Evolutionary conservation across 2,888 invertebrate genomes (phyloP), one percentile per base, ranked within the genome.

Genomic region (Clepsis dumicolana): DNA sequence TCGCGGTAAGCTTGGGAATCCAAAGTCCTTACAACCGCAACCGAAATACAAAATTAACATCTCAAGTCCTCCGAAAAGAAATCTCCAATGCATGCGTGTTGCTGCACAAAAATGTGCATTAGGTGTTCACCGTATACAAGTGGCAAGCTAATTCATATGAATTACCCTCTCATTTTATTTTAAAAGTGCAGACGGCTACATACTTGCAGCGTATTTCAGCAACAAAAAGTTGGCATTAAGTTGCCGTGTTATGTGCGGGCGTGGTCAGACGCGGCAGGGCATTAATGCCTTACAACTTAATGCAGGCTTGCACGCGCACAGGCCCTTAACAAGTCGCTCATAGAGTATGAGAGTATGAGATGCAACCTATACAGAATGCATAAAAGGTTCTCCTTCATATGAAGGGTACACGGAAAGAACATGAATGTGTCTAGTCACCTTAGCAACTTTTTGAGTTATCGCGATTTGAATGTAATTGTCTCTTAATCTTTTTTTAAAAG

Each of bases 271-370:
- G 75, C 87, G 85, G 77, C 77, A 83, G 80, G 86, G 91, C 90
- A 89, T 90, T 90, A 91, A 91, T 91, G 86, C 84, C 83, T 75
- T 84, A 85, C 79, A 86, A 88, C 86, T 90, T 90, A 88, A 90
- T 90, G 90, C 88, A 80, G 79, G 84, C 86, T 77, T 80, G 87
- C 89, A 87, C 75, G 81, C 85, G 75, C 82, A 72, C 85, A 8
- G 29, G 68, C 68, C 68, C 68, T 68, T 64, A 59, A 82, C 86
- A 56, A 70, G 65, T 59, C 53, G 52, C 62, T 66, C 62, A 66
- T 63, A 70, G 70, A 59, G 57, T 59, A 50, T 38, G 61, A 70
- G 70, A 59, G 57, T 59, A 50, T 38, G 61, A 5, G 14, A 52
- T 53, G 60, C 59, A 69, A 18, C 32, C n/a, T 50, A n/a, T 25